Base-by-base conservation (phyloP, 2,113 vertebrate species). In the Oncorhynchus nerka region DNA sequence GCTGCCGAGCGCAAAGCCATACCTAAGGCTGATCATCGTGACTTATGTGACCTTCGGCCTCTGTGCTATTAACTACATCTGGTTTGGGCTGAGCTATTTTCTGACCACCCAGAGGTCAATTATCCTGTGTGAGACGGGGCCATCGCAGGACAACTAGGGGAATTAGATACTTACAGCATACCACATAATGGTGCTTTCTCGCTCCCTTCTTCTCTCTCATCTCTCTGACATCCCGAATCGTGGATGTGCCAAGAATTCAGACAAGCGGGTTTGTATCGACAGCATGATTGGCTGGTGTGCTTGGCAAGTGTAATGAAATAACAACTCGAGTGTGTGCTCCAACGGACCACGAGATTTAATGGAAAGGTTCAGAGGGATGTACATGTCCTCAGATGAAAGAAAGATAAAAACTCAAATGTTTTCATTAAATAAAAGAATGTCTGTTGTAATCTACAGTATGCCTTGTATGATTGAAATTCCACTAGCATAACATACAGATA, bases 291-390 rank as follows among this genome's bases (percentile, higher is more conserved):
- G 71, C 61, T 30, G 22, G 61, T 22, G 75, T 80, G 70, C 79
- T 61, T 55, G n/a, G 78, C 45, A 79, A 79, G 70, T 84, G 76
- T 81, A 76, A 82, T 81, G 64, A 82, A 76, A 76, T 69, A 82
- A 79, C 49, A 75, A 66, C 45, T 11, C 1, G 22, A 65, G 73
- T 82, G 79, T 74, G 68, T 26, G 65, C 15, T 16, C 24, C 28
- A 5, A 32, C 1, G 28, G 65, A 16, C 11, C 28, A 5, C 28
- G 39, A 48, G 65, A 76, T 85, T 80, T 74, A 79, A 83, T 39
- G 32, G 74, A 78, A 71, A 45, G 70, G 49, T 83, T 84, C 79
- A 68, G 20, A n/a, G 4, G 72, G 77, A 80, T 64, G 71, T 79
- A 68, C 59, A n/a, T 26, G 82, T 80, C 79, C 70, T 74, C 62